Evolutionary conservation across 2,797 vertebrate species (phyloP).

Genomic region (Myripristis jacobus): DNA sequence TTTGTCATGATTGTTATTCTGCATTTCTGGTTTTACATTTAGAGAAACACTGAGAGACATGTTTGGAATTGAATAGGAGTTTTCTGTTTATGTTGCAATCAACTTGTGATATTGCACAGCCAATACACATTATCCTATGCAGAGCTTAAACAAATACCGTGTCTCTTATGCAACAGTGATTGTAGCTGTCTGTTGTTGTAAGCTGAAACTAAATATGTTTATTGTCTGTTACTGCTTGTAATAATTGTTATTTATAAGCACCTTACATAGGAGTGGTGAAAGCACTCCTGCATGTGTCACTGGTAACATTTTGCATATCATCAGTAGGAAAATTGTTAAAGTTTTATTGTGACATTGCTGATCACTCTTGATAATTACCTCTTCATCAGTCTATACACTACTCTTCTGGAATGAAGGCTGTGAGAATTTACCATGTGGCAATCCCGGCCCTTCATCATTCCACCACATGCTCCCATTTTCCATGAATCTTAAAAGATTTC

Average conservation of each 20-base stretch:
- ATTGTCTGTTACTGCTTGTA: too few relatives aligned
- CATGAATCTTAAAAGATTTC: constrained; percentile 75
- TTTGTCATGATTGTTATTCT: constrained; percentile 61
- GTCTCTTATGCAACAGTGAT: constrained; percentile 8
- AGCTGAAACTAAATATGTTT: neutral
- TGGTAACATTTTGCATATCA: too few relatives aligned
- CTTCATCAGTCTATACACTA: constrained; percentile 12
- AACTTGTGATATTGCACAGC: neutral
- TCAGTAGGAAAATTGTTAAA: neutral
- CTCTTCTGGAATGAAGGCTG: constrained; percentile 27
- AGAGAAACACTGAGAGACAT: constrained; percentile 17
- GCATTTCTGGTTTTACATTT: constrained; percentile 59
- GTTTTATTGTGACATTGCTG: neutral
- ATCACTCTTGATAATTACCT: constrained; percentile 39
- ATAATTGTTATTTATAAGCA: too few relatives aligned
- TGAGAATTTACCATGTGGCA: constrained; percentile 17
- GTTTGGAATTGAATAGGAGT: constrained; percentile 12
- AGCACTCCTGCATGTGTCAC: too few relatives aligned
- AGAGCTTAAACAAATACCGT: neutral
- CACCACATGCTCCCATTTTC: constrained; percentile 62
- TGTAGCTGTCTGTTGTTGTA: neutral
- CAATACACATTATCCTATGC: neutral
- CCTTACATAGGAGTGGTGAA: too few relatives aligned
- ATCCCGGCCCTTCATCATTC: constrained; percentile 50
- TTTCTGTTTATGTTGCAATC: neutral